Evolutionary conservation across 2,797 vertebrate species (phyloP).

Genomic region (Danio aesculapii): DNA sequence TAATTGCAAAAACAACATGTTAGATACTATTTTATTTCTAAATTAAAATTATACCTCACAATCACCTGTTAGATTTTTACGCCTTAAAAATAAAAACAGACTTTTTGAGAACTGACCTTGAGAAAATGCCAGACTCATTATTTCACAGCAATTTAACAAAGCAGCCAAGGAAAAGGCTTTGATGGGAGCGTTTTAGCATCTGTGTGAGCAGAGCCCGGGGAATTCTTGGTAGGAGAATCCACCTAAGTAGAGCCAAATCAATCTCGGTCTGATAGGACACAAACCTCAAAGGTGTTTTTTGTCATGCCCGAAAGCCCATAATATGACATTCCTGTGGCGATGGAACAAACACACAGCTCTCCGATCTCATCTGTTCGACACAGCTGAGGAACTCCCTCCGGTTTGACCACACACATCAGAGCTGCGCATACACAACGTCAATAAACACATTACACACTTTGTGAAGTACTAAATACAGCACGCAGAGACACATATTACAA

Average conservation of each 20-base stretch:
- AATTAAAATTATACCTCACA: neutral
- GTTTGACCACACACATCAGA: conserved; percentile 96
- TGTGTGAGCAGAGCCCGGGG: conserved; percentile 3
- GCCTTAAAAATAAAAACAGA: neutral
- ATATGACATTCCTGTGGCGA: conserved; percentile 95
- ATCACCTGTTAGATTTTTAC: neutral
- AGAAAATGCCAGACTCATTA: conserved; percentile 2
- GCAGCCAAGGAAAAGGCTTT: conserved; percentile 20
- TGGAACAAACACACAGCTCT: conserved; percentile 94
- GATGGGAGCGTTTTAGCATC: conserved; percentile 17
- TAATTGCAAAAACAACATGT: neutral
- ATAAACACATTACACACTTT: conserved; percentile 15
- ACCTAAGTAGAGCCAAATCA: conserved; percentile 3
- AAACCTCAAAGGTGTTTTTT: conserved; percentile 98
- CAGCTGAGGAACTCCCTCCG: conserved; percentile 93
- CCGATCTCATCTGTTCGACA: conserved; percentile 98
- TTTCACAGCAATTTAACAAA: conserved; percentile 23
- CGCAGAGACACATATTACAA: neutral
- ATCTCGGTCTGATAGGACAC: conserved; percentile 50
- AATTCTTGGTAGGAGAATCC: conserved; percentile 14
- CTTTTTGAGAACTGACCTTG: neutral
- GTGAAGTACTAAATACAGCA: conserved; percentile 24
- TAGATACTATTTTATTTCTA: neutral
- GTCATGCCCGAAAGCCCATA: conserved; percentile 98
- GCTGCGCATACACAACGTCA: conserved; percentile 74